Conservation (phyloP, 35 echinoderm and acorn worm species). For the Ptychodera flava region DNA sequence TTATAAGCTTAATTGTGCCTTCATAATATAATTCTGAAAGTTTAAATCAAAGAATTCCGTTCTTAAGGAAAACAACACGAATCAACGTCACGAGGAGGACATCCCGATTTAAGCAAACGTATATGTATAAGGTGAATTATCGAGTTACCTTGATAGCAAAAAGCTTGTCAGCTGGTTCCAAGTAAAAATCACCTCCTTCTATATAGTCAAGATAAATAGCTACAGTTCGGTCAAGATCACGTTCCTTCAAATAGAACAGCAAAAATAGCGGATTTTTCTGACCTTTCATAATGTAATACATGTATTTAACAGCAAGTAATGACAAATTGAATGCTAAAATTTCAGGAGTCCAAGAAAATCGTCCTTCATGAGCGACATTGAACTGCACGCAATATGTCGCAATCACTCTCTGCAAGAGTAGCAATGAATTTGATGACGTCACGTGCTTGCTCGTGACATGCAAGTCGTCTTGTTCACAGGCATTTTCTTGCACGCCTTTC, state of each 20-base stretch:
- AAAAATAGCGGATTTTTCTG: too few relatives aligned
- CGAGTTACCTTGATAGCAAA: slow-evolving; percentile 65
- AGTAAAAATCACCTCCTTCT: slow-evolving; percentile 54
- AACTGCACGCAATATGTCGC: neutral
- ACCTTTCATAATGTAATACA: neutral
- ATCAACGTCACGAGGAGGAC: too few relatives aligned
- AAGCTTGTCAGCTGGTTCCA: slow-evolving; percentile 56
- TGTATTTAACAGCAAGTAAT: neutral
- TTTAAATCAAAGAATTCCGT: too few relatives aligned
- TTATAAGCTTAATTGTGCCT: too few relatives aligned
- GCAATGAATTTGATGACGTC: too few relatives aligned
- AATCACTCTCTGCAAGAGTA: neutral
- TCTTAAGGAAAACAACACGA: too few relatives aligned
- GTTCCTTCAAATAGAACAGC: slow-evolving; percentile 38
- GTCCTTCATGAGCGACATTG: neutral
- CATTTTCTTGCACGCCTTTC: too few relatives aligned
- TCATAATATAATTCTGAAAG: slow-evolving; percentile 17
- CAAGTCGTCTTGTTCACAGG: too few relatives aligned
- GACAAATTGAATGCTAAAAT: neutral
- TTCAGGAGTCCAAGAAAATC: neutral
- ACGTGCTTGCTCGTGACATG: too few relatives aligned
- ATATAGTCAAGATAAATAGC: slow-evolving; percentile 76
- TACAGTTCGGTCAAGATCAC: slow-evolving; percentile 57
- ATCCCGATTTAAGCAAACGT: too few relatives aligned
- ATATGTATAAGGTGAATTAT: too few relatives aligned